Conservation (phyloP, 1,140 invertebrate genomes). For the Cyphomyrmex costatus region DNA sequence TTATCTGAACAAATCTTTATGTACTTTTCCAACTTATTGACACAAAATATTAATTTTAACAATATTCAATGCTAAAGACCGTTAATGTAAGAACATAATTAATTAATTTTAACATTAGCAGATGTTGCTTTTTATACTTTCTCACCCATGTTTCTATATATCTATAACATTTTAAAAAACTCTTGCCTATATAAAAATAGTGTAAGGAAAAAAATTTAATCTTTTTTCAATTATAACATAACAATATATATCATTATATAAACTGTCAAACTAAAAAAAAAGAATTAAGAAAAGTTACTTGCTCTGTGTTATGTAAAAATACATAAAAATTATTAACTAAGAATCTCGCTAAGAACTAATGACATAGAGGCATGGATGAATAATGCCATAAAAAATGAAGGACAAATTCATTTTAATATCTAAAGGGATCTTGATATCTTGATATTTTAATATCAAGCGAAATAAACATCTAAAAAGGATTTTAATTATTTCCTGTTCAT, state of each 20-base stretch:
- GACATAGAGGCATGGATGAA: not conserved
- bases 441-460: too few relatives aligned
- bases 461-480: not conserved
- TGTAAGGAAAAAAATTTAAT: not conserved
- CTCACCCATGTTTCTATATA: not conserved
- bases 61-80: too few relatives aligned
- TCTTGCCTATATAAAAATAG: not conserved
- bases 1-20: not conserved
- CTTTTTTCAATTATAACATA: not conserved
- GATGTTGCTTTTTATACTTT: not conserved
- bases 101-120: not conserved
- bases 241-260: not conserved
- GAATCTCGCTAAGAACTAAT: not conserved
- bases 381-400: not conserved
- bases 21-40: conserved; percentile 1
- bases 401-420: not conserved
- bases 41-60: not conserved
- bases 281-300: not conserved
- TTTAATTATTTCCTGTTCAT: conserved; percentile 50
- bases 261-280: not conserved
- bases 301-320: not conserved
- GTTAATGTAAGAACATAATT: too few relatives aligned
- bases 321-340: not conserved
- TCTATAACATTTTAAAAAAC: not conserved
- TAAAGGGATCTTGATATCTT: too few relatives aligned